Evolutionary conservation across 2,888 invertebrate species (phyloP), one percentile per base, ranked within the genome.

Genomic region (Brachyopa scutellaris): DNA sequence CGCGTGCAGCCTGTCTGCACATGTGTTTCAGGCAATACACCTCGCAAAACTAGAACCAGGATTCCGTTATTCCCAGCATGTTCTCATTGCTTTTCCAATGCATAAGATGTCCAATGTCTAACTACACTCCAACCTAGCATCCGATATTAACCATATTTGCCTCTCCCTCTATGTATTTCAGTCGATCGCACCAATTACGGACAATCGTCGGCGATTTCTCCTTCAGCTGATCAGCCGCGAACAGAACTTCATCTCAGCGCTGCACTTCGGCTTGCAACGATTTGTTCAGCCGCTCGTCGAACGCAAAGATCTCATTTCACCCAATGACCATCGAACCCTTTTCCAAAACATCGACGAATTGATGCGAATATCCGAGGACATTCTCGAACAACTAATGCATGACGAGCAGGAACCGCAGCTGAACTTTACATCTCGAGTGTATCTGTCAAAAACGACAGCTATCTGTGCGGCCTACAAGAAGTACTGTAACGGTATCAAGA

Each of bases 271-370:
- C 2, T 92, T 95, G 78, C 93, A 95, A 77, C 92, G 96, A 79
- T 96, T 96, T 89, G 94, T 95, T 47, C 93, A 94, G 0, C 95
- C 96, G 0, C 89, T 96, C 84, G 92, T 93, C 3, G 96, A 96
- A 86, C 92, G 95, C 72, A 94, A 93, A 55, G 96, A 96, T 87
- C 92, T 96, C 8, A 94, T 96, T 61, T 93, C 94, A 1, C 93
- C 94, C 1, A 92, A 93, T 59, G 96, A 97, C 88, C 96, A 96
- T 89, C 93, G 94, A 88, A 92, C 94, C 31, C 91, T 97, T 67
- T 97, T 96, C 89, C 96, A 97, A 91, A 97, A 97, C 90, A 93
- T 95, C 85, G 96, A 96, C 89, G 96, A 96, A 92, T 94, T 95
- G 89, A 86, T 90, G 84, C 86, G 95, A 87, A 92, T 96, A 87